phyloP scores from a whole-genome alignment of 2,888 invertebrate species.

The Ectropis crepuscularia region DNA sequence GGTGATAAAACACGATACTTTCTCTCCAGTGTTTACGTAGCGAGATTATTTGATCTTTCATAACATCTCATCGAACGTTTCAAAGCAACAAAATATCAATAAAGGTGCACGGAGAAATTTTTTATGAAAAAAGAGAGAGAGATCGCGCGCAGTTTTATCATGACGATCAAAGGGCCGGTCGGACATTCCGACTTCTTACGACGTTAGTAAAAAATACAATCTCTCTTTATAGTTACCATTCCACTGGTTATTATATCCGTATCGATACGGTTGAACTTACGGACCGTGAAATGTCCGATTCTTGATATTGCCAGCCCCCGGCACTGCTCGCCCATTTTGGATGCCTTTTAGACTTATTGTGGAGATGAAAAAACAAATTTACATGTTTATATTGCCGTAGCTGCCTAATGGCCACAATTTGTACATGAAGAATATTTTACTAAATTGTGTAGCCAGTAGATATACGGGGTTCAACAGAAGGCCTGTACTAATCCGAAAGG shows the following conservation, averaged over 20 bases:
- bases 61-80: conserved; percentile 54
- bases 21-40: conserved; percentile 31
- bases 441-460: not conserved
- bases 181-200: conserved; percentile 83
- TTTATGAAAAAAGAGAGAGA: conserved; percentile 70
- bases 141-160: conserved; percentile 80
- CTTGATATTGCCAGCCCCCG: conserved; percentile 71
- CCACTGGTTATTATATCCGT: conserved; percentile 83
- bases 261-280: conserved; percentile 79
- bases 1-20: conserved; percentile 52
- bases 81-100: conserved; percentile 66
- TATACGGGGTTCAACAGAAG: too few species aligned
- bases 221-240: conserved; percentile 85
- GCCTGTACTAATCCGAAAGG: too few species aligned
- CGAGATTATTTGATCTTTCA: conserved; percentile 43
- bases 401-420: conserved; percentile 22
- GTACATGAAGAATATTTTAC: not conserved
- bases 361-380: conserved; percentile 33
- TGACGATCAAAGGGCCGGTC: conserved; percentile 83
- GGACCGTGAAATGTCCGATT: conserved; percentile 80
- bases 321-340: conserved; percentile 63
- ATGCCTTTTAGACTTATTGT: conserved; percentile 55
- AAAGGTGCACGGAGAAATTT: conserved; percentile 64
- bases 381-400: conserved; percentile 32
- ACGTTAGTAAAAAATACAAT: conserved; percentile 85